These are phyloP conservation scores for Spodoptera picta DNA, from an alignment of 2,888 invertebrate species.

Conservation along the genomic window DNA sequence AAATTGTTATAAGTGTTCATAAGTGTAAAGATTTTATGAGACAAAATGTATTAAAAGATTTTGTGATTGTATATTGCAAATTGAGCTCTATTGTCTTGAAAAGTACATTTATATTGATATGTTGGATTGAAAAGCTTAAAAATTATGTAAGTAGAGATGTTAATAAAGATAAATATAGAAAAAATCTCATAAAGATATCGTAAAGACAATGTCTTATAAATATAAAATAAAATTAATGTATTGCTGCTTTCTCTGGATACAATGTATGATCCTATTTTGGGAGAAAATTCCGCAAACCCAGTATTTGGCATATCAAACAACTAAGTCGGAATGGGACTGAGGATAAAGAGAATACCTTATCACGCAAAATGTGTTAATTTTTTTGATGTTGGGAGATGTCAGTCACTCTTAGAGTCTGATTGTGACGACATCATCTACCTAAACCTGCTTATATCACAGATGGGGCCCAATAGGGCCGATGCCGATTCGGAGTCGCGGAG, in stretches of 20 bases:
- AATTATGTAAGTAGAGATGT: slow-evolving; percentile 59
- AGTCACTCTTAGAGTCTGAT: not conserved
- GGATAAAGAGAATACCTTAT: slow-evolving; percentile 73
- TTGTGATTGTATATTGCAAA: slow-evolving; percentile 66
- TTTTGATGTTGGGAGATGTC: slow-evolving; percentile 18
- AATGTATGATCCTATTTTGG: slow-evolving; percentile 24
- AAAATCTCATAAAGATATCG: slow-evolving; percentile 66
- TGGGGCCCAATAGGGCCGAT: too few relatives aligned
- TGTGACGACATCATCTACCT: slow-evolving; percentile 13
- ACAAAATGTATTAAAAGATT: slow-evolving; percentile 61
- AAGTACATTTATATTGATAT: slow-evolving; percentile 63
- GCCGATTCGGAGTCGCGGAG: too few relatives aligned
- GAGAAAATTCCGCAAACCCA: slow-evolving; percentile 40
- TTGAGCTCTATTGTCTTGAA: slow-evolving; percentile 64
- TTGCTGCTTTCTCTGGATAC: slow-evolving; percentile 40
- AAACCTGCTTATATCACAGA: slow-evolving; percentile 26
- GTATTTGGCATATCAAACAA: slow-evolving; percentile 66
- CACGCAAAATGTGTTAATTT: slow-evolving; percentile 10
- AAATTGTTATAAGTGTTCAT: slow-evolving; percentile 87
- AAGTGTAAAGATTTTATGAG: slow-evolving; percentile 81
- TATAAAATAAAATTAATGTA: slow-evolving; percentile 47
- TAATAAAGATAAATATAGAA: slow-evolving; percentile 51
- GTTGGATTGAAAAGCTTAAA: slow-evolving; percentile 59
- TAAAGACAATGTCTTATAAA: slow-evolving; percentile 70
- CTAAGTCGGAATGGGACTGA: slow-evolving; percentile 63